These are phyloP conservation scores for Perca fluviatilis DNA, from an alignment of 2,113 vertebrate species.

Conservation along the genomic window DNA sequence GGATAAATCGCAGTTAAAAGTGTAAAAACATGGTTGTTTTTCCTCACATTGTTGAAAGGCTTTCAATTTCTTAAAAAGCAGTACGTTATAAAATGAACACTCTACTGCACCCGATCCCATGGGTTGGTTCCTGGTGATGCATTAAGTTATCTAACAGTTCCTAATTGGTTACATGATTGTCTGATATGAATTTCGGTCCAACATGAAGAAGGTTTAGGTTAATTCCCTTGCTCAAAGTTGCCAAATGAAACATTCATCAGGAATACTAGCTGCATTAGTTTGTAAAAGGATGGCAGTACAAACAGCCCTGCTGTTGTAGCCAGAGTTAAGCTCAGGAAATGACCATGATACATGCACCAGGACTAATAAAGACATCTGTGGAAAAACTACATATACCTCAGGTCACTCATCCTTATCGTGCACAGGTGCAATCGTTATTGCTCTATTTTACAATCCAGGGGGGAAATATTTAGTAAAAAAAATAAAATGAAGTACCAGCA, in stretches of 20 bases:
- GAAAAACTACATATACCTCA: conserved; percentile 56
- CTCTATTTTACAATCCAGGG: conserved; percentile 34
- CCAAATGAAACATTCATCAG: conserved; percentile 40
- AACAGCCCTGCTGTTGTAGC: conserved; percentile 73
- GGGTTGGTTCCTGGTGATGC: conserved; percentile 32
- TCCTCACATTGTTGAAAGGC: conserved; percentile 24
- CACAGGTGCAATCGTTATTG: conserved; percentile 37
- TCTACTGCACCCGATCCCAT: conserved; percentile 24
- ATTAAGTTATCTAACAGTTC: conserved; percentile 28
- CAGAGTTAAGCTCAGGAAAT: conserved; percentile 32
- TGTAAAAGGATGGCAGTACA: conserved; percentile 40
- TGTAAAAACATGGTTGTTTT: not conserved
- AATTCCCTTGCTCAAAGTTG: conserved; percentile 34
- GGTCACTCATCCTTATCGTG: conserved; percentile 10
- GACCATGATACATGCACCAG: conserved; percentile 18
- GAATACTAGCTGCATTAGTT: conserved; percentile 50
- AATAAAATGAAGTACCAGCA: conserved; percentile 62
- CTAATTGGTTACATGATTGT: conserved; percentile 57
- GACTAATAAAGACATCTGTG: conserved; percentile 23
- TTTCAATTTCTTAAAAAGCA: conserved; percentile 24
- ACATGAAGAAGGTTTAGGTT: conserved; percentile 5
- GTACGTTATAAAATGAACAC: conserved; percentile 31
- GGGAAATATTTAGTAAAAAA: conserved; percentile 5
- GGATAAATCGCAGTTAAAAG: not conserved
- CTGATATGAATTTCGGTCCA: conserved; percentile 46